Percentiles rank a stretch among this genome's conserved stretches.
Conservation (phyloP, 2,797 vertebrate species). For the Carapus acus region DNA sequence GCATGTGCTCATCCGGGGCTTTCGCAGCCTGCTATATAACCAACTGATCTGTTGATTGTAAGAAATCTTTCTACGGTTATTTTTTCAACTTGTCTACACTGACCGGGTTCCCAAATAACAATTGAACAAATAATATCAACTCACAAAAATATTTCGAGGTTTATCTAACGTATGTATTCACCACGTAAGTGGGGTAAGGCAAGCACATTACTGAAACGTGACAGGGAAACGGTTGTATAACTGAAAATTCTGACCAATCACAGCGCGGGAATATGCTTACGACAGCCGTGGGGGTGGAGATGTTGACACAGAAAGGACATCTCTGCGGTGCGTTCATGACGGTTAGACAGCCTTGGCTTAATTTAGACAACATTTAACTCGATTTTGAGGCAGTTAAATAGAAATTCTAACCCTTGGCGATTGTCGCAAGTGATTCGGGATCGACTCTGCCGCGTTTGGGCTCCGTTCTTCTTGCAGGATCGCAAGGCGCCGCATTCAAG, state of each 20-base stretch:
- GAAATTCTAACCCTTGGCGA: no score
- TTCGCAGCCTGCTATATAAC: constrained; percentile 23
- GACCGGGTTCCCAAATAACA: rapidly evolving
- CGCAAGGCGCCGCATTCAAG: not conserved
- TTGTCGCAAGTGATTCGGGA: no score
- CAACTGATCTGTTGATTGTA: not conserved
- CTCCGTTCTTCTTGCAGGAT: not conserved
- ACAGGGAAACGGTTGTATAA: constrained; percentile 33
- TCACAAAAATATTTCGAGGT: rapidly evolving
- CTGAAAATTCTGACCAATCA: constrained; percentile 41
- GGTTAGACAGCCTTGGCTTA: not conserved
- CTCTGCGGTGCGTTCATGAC: not conserved
- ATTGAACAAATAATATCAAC: rapidly evolving
- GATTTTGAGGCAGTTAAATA: no score
- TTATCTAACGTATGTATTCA: rapidly evolving
- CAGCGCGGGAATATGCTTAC: not conserved
- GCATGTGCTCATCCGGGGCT: constrained; percentile 71
- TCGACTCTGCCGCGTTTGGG: no score
- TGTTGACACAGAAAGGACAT: constrained; percentile 19
- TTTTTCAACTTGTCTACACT: rapidly evolving
- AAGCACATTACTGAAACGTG: constrained; percentile 60
- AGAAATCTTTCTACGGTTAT: rapidly evolving
- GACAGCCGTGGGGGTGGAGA: constrained; percentile 16
- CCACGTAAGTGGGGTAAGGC: not conserved
- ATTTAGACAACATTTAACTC: not conserved